Evolutionary conservation across 1,140 invertebrate species (phyloP).

Genomic region (Delia radicum): DNA sequence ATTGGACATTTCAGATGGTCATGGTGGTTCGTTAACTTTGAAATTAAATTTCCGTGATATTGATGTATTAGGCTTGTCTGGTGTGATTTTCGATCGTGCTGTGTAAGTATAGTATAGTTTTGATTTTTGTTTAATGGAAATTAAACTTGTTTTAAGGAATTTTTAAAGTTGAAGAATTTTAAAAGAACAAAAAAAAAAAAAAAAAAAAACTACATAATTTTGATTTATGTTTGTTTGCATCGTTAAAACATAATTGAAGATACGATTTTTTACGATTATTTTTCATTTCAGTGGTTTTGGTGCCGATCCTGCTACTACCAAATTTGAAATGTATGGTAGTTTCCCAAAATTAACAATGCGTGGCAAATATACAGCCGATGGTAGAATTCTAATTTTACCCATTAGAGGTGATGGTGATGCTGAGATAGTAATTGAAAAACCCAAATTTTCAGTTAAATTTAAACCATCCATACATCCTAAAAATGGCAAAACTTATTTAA

Average conservation of each 20-base stretch:
- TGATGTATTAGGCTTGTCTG: slow-evolving; percentile 47
- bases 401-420: slow-evolving; percentile 53
- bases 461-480: slow-evolving; percentile 41
- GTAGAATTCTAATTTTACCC: slow-evolving; percentile 50
- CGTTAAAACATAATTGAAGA: too few relatives aligned
- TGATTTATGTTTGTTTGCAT: background rate
- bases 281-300: slow-evolving; percentile 41
- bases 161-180: too few relatives aligned
- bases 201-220: too few relatives aligned
- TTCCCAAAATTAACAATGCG: slow-evolving; percentile 45
- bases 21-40: slow-evolving; percentile 43
- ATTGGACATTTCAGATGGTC: slow-evolving; percentile 49
- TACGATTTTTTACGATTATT: too few relatives aligned
- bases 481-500: slow-evolving; percentile 42
- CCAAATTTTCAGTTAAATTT: slow-evolving; percentile 52
- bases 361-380: slow-evolving; percentile 50
- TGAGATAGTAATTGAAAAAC: slow-evolving; percentile 44
- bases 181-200: too few relatives aligned
- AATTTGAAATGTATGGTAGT: slow-evolving; percentile 51
- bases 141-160: background rate
- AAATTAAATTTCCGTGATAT: slow-evolving; percentile 50
- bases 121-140: background rate
- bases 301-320: slow-evolving; percentile 44
- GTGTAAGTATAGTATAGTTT: slow-evolving; percentile 40
- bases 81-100: slow-evolving; percentile 49